A percentile compares a stretch with the other conserved stretches of the same genome.
Evolutionary conservation across 2,797 vertebrate genomes (phyloP).

Genomic region (Chelon auratus): DNA sequence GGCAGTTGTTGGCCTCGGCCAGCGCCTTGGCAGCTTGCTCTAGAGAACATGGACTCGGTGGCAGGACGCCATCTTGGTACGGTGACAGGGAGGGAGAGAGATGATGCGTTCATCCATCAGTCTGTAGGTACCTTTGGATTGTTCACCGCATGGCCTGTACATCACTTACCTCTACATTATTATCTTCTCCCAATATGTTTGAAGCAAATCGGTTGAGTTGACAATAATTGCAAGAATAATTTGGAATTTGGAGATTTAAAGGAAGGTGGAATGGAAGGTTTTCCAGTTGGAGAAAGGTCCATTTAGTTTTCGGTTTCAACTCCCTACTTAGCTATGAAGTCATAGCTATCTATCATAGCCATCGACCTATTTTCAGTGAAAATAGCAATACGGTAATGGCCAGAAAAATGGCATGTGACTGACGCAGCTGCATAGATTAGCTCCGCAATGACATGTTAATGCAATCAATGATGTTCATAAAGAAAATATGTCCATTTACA

Average conservation of each 20-base stretch:
- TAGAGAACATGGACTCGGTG: constrained; percentile 30
- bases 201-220: no score
- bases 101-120: background rate
- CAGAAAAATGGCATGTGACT: background rate
- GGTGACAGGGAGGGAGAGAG: background rate
- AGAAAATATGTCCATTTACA: no score
- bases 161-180: background rate
- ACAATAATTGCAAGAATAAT: no score
- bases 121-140: background rate
- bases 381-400: background rate
- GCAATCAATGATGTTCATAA: no score
- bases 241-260: no score
- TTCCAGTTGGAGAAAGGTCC: background rate
- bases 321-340: background rate
- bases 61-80: constrained; percentile 53
- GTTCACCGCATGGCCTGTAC: background rate
- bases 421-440: background rate
- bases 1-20: constrained; percentile 27
- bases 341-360: no score
- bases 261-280: background rate
- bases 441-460: no score
- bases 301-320: background rate
- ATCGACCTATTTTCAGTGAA: background rate
- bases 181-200: background rate
- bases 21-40: constrained; percentile 19